Evolutionary conservation across 1,140 invertebrate species (phyloP).

Genomic region (Andricus grossulariae): DNA sequence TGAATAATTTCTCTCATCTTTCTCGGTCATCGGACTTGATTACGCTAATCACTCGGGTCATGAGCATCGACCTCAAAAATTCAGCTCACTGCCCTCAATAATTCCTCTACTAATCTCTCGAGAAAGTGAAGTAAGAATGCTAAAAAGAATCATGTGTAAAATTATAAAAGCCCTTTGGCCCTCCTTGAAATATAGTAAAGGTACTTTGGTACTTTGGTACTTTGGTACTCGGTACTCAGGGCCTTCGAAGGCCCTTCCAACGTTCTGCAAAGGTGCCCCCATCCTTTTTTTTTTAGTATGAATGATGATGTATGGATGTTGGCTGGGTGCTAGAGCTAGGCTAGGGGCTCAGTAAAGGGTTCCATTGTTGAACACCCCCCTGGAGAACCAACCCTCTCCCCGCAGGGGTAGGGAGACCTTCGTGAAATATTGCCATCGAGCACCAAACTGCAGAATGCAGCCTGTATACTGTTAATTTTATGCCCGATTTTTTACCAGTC

Average conservation of each 20-base stretch:
- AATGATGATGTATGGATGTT: conserved; percentile 76
- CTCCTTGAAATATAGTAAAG: background rate
- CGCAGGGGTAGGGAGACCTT: conserved; percentile 55
- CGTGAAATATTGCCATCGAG: conserved; percentile 70
- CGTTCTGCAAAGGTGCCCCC: conserved; percentile 50
- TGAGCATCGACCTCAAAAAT: too few relatives aligned
- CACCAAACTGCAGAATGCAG: conserved; percentile 65
- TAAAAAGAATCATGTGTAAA: too few relatives aligned
- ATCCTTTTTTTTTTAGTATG: conserved; percentile 68
- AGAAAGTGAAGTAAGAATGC: too few relatives aligned
- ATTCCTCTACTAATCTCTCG: too few relatives aligned
- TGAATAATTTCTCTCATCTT: too few relatives aligned
- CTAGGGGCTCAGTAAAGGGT: conserved; percentile 74
- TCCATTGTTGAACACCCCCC: conserved; percentile 70
- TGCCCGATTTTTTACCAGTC: conserved; percentile 68
- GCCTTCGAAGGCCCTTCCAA: conserved; percentile 47
- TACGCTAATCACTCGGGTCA: too few relatives aligned
- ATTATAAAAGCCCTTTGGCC: background rate
- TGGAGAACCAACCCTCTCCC: conserved; percentile 58
- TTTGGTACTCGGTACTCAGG: conserved; percentile 40
- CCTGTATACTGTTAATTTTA: conserved; percentile 73
- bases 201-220: conserved; percentile 13
- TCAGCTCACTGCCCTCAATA: too few relatives aligned
- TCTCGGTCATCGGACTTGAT: too few relatives aligned
- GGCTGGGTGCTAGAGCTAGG: conserved; percentile 71